Conservation (phyloP, 2,797 vertebrate species). For the Linurgus olivaceus region DNA sequence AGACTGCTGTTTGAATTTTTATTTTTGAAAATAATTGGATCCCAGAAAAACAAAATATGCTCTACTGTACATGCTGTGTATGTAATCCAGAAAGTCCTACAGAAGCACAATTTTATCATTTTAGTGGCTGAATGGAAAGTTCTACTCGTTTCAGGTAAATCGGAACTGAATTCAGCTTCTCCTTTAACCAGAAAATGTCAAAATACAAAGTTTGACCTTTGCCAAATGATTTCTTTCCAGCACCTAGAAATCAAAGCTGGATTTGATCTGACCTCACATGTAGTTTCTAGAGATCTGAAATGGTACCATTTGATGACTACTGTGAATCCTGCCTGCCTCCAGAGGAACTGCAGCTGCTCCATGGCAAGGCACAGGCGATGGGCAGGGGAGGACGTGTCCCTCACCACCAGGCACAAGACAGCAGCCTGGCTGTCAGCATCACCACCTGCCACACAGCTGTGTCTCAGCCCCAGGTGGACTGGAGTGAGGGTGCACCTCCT, state of each 20-base stretch:
- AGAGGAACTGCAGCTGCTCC: not conserved
- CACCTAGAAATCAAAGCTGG: not conserved
- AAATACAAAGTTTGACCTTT: not conserved
- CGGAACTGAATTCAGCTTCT: not conserved
- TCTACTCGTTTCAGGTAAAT: not conserved
- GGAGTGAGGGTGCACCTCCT: not conserved
- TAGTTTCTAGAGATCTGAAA: not conserved
- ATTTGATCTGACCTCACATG: not conserved
- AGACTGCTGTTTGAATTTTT: not conserved
- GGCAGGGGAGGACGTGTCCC: not conserved
- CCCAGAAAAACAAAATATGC: not conserved
- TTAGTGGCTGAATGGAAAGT: not conserved
- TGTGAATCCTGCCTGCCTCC: not conserved
- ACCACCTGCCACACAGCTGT: not conserved
- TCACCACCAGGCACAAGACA: fast-evolving
- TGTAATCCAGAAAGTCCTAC: not conserved
- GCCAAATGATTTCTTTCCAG: not conserved
- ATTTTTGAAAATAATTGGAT: not conserved
- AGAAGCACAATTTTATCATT: not conserved
- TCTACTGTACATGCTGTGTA: not conserved
- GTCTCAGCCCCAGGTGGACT: not conserved
- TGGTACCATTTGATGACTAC: not conserved
- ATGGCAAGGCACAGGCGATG: not conserved
- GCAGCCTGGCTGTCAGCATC: not conserved
- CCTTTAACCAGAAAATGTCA: not conserved